These are phyloP conservation scores for human (Homo sapiens) DNA, from an alignment of 2,113 vertebrate genomes.

Conservation along the genomic window DNA sequence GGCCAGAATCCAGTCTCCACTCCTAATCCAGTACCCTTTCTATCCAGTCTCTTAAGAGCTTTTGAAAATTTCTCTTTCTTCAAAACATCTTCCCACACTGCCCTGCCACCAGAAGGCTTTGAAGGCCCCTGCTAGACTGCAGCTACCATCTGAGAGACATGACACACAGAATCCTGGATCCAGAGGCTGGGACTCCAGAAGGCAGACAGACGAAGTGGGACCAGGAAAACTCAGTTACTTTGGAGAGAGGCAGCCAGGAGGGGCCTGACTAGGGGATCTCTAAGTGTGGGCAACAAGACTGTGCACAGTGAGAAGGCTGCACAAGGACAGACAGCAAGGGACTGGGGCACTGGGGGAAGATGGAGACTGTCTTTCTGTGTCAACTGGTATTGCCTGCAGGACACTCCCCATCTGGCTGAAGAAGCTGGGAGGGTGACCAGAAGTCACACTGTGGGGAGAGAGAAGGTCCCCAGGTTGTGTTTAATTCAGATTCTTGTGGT, in stretches of 20 bases:
- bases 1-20: background rate
- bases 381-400: background rate
- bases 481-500: background rate
- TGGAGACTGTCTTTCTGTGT: background rate
- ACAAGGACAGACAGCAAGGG: background rate
- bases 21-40: background rate
- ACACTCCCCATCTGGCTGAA: background rate
- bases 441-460: background rate
- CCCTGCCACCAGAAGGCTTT: background rate
- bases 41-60: background rate
- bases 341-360: background rate
- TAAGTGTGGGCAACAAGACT: background rate
- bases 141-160: background rate
- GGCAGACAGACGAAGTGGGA: background rate
- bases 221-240: background rate
- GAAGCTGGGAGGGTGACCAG: background rate
- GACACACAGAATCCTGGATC: background rate
- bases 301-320: background rate
- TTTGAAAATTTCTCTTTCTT: background rate
- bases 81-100: background rate
- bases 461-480: background rate
- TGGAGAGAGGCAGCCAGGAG: background rate
- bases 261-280: background rate
- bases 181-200: background rate
- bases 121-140: background rate